phyloP scores from a whole-genome alignment of 2,888 invertebrate species.

The Octonoba sinensis region DNA sequence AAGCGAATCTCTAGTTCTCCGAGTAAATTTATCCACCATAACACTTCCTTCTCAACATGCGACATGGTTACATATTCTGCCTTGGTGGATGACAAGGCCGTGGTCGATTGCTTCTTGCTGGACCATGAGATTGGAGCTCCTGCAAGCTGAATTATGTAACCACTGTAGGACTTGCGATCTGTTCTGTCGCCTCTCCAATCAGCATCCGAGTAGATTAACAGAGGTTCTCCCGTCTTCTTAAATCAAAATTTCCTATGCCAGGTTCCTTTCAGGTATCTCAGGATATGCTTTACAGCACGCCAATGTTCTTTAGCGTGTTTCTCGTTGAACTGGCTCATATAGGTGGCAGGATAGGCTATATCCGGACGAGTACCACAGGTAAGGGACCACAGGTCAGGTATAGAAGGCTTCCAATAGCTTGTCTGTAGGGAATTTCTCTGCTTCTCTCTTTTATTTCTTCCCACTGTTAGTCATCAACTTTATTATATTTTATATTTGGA shows the following conservation, averaged over 20 bases:
- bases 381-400: conserved; percentile 27
- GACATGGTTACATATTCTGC: no score
- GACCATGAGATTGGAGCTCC: conserved; percentile 38
- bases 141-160: conserved; percentile 30
- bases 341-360: conserved; percentile 16
- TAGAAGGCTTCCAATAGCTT: conserved; percentile 24
- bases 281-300: conserved; percentile 18
- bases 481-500: conserved; percentile 2
- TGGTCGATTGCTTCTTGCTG: conserved; percentile 36
- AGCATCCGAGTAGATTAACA: conserved; percentile 67
- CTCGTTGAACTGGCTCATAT: conserved; percentile 34
- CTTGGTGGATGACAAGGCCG: conserved; percentile 52
- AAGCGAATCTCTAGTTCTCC: no score
- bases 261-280: conserved; percentile 38
- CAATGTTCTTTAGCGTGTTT: conserved; percentile 21
- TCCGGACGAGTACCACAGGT: conserved; percentile 47
- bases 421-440: conserved; percentile 13
- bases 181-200: conserved; percentile 68
- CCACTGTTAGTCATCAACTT: conserved; percentile 5
- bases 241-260: conserved; percentile 8
- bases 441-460: not conserved
- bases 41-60: no score
- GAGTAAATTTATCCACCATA: no score
- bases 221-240: conserved; percentile 36
- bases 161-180: conserved; percentile 68